A percentile compares a stretch with the other conserved stretches of the same genome.
Conservation (phyloP, 2,888 invertebrate species). For the Euphydryas editha region DNA sequence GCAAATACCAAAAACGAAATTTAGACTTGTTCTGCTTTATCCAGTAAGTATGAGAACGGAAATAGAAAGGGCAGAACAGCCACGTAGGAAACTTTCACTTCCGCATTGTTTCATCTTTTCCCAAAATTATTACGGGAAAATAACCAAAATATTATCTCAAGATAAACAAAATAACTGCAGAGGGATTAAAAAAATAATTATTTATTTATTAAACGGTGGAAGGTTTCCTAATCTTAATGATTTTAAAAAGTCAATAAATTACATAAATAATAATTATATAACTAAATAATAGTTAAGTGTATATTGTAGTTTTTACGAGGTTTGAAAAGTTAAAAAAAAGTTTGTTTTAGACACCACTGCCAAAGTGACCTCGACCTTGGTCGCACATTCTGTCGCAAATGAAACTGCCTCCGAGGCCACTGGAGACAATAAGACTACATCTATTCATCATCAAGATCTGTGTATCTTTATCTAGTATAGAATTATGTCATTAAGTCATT, state of each 20-base stretch:
- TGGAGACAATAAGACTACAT: conserved; percentile 8
- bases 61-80: conserved; percentile 73
- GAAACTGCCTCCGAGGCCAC: conserved; percentile 23
- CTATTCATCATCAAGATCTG: no score
- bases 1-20: conserved; percentile 84
- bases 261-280: no score
- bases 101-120: conserved; percentile 15
- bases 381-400: conserved; percentile 24
- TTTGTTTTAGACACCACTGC: conserved; percentile 12
- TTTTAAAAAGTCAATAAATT: no score
- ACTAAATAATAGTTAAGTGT: no score
- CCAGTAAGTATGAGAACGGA: conserved; percentile 58
- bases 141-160: not conserved
- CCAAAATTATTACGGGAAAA: not conserved
- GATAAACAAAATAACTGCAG: not conserved
- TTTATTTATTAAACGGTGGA: no score
- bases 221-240: no score
- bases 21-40: conserved; percentile 82
- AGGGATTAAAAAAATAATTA: no score
- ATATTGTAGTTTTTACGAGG: not conserved
- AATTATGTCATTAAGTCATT: not conserved
- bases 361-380: conserved; percentile 28
- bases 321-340: conserved; percentile 7
- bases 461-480: no score
- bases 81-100: conserved; percentile 66